These are phyloP conservation scores for Cephalopterus ornatus DNA, from an alignment of 2,113 vertebrate genomes.

Conservation along the genomic window DNA sequence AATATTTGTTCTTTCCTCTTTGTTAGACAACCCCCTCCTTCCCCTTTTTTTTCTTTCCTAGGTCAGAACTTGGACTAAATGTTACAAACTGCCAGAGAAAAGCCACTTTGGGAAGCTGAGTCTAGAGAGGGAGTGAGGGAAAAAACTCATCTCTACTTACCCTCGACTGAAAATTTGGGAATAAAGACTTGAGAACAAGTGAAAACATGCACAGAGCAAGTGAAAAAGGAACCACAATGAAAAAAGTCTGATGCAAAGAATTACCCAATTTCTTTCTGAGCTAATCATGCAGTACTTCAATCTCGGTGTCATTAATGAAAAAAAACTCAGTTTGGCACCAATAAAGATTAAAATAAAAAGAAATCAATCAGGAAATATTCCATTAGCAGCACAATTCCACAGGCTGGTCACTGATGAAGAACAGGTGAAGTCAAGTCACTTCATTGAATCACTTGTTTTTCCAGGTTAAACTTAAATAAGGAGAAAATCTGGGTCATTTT, in stretches of 20 bases:
- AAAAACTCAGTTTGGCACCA: not conserved
- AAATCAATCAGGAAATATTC: not conserved
- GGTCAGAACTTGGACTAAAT: not conserved
- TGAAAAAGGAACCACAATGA: not conserved
- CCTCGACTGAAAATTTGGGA: constrained; percentile 39
- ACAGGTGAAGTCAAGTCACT: not conserved
- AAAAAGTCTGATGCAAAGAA: not conserved
- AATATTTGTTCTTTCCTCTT: not conserved
- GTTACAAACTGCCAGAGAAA: constrained; percentile 2
- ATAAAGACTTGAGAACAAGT: constrained; percentile 8
- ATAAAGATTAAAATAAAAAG: not conserved
- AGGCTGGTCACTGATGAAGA: not conserved
- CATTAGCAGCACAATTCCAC: not conserved
- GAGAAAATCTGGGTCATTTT: not conserved
- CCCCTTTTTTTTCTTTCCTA: not conserved
- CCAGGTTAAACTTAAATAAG: not conserved
- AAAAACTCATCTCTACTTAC: constrained; percentile 44
- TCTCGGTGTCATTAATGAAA: not conserved
- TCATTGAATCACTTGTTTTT: not conserved
- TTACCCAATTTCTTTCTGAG: not conserved
- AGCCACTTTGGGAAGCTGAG: not conserved
- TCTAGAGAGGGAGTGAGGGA: not conserved
- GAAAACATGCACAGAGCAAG: not conserved
- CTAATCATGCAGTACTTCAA: not conserved
- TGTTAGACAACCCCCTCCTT: not conserved